Base-by-base conservation (phyloP, 2,113 vertebrate species). In the Ctenodactylus gundi region DNA sequence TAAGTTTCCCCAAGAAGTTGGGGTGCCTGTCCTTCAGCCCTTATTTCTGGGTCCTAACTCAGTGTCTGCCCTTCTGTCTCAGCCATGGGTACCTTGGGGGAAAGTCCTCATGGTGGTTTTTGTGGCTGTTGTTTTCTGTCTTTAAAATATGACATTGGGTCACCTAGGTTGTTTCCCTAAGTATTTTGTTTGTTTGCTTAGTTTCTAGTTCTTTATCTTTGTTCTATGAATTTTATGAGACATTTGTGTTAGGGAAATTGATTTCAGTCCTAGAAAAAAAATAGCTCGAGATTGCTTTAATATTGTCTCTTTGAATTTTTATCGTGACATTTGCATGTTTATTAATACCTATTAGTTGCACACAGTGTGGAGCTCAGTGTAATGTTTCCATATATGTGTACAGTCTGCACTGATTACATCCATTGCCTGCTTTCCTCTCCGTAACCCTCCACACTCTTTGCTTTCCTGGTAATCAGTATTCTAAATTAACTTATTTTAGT, bases 231-330 rank as follows among this genome's bases (percentile, higher is more conserved):
- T 49, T n/a, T 92, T 57, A 41, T 73, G 41, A 88, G 64, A 51
- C 13, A 25, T 73, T 57, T 78, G 83, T 49, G 10, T 68, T 73
- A 46, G 41, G 15, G 31, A 27, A 80, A 67, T 51, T 84, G 27
- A 62, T 70, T 94, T 89, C 14, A 46, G 44, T n/a, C n/a, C n/a
- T n/a, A n/a, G 15, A 67, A 23, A 89, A 85, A 77, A 68, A 92
- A 75, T 6, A 76, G 72, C 57, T 57, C 10, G 62, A 31, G 2
- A 39, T 29, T 67, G 25, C 73, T 92, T 64, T 96, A 53, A 31
- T 70, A 41, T 46, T 41, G 8, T 51, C 49, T 65, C 3, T 20
- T 14, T 62, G 6, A 55, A 55, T 75, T 76, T 60, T 57, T 29
- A 64, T 31, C 27, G 39, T 49, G 39, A 27, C 23, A 34, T 11